phyloP scores from a whole-genome alignment of 2,888 invertebrate genomes.

The Nyleta sp. region DNA sequence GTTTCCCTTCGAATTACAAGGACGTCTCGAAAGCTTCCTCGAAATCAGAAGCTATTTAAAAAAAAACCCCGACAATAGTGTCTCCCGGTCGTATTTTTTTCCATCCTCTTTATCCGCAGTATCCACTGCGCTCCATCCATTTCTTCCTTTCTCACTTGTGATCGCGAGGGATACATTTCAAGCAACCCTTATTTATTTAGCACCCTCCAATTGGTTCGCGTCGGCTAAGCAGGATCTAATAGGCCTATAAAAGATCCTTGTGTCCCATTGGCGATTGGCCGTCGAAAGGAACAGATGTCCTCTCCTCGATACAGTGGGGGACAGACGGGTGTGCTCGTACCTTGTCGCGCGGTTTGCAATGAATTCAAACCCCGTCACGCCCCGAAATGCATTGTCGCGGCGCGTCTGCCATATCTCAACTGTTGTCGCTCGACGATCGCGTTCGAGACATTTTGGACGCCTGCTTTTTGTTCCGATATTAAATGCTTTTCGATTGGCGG shows the following conservation, averaged over 20 bases:
- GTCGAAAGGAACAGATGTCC: conserved; percentile 78
- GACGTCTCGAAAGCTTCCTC: neutral
- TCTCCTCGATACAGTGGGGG: conserved; percentile 67
- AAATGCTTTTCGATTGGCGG: conserved; percentile 33
- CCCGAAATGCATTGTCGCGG: conserved; percentile 72
- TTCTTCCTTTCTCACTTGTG: conserved; percentile 43
- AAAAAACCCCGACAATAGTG: conserved; percentile 27
- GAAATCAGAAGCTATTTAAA: conserved; percentile 18
- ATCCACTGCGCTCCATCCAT: conserved; percentile 34
- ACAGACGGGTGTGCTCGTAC: conserved; percentile 74
- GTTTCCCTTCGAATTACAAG: too few species aligned
- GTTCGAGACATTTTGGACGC: conserved; percentile 22
- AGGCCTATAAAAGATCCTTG: conserved; percentile 80
- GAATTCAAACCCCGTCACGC: conserved; percentile 80
- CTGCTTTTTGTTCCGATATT: conserved; percentile 28
- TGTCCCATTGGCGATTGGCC: conserved; percentile 73
- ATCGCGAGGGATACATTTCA: conserved; percentile 67
- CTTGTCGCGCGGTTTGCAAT: conserved; percentile 72
- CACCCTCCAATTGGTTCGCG: conserved; percentile 81
- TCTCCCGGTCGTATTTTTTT: conserved; percentile 37
- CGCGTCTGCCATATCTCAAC: conserved; percentile 54
- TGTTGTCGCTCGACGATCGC: conserved; percentile 35
- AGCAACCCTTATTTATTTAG: conserved; percentile 81
- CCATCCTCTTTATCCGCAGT: conserved; percentile 5
- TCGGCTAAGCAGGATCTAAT: conserved; percentile 82